A percentile compares a stretch with the other conserved stretches of the same genome.
Evolutionary conservation across 2,888 invertebrate genomes (phyloP).

Genomic region (Callosobruchus maculatus): DNA sequence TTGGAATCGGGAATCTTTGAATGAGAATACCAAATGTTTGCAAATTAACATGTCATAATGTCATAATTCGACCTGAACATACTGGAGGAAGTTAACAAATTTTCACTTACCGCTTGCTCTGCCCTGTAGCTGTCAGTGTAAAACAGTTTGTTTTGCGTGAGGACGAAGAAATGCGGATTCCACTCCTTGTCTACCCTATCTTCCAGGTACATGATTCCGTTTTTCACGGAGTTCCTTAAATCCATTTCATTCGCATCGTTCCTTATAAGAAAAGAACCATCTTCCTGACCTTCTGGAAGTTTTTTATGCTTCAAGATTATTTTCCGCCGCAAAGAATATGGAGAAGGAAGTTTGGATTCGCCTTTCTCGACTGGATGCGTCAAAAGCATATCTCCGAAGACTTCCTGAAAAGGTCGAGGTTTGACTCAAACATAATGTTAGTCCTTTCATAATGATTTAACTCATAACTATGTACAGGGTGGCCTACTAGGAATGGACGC

Average conservation of each 20-base stretch:
- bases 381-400: constrained; percentile 83
- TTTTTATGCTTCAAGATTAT: constrained; percentile 91
- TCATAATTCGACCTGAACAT: no score
- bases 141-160: constrained; percentile 83
- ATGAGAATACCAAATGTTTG: no score
- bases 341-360: constrained; percentile 78
- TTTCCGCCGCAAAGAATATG: constrained; percentile 70
- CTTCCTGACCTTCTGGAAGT: constrained; percentile 83
- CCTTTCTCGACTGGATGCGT: constrained; percentile 74
- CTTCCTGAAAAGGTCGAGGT: constrained; percentile 53
- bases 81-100: not conserved
- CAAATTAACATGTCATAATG: no score
- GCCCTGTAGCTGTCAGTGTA: constrained; percentile 67
- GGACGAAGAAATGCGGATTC: constrained; percentile 90
- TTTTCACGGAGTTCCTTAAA: constrained; percentile 78
- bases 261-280: constrained; percentile 58
- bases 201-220: constrained; percentile 84
- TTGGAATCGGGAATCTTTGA: no score
- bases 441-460: no score
- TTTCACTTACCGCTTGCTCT: constrained; percentile 13
- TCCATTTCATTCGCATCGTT: constrained; percentile 69
- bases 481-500: no score
- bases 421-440: no score
- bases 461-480: no score
- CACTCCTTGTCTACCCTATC: constrained; percentile 87